These are phyloP conservation scores for Netelia melanura DNA, from an alignment of 2,888 invertebrate species.

Conservation along the genomic window DNA sequence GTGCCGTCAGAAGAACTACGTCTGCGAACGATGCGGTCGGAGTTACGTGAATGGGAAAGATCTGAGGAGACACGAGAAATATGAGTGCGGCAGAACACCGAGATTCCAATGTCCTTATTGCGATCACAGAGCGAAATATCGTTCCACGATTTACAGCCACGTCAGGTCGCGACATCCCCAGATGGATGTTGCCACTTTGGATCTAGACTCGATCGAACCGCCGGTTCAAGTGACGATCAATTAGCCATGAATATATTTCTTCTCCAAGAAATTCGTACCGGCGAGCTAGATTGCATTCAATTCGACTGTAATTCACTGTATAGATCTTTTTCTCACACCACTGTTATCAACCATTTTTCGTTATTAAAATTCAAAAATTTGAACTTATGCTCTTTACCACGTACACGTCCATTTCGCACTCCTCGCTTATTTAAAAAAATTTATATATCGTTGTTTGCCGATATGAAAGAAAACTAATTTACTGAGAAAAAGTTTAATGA, in stretches of 20 bases:
- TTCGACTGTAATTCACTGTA: too few relatives aligned
- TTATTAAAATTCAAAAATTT: not conserved
- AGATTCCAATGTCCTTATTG: slow-evolving; percentile 82
- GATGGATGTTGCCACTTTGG: slow-evolving; percentile 72
- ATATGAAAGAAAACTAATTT: not conserved
- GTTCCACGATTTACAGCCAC: slow-evolving; percentile 79
- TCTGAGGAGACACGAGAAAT: slow-evolving; percentile 76
- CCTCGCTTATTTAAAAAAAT: not conserved
- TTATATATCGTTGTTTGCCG: not conserved
- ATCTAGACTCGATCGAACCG: slow-evolving; percentile 60
- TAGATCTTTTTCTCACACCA: not conserved
- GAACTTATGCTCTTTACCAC: not conserved
- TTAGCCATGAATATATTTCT: not conserved
- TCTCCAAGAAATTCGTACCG: not conserved
- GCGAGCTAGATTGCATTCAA: not conserved
- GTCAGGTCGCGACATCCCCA: slow-evolving; percentile 76
- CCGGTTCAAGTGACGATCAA: slow-evolving; percentile 57
- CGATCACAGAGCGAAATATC: slow-evolving; percentile 77
- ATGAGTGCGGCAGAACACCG: slow-evolving; percentile 78
- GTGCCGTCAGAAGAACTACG: slow-evolving; percentile 60
- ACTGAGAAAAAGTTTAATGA: not conserved
- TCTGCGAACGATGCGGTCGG: slow-evolving; percentile 73
- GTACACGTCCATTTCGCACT: not conserved
- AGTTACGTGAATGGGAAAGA: slow-evolving; percentile 75
- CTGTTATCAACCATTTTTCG: not conserved